Conservation (phyloP, 2,113 vertebrate genomes). For the Rhadina sibilatrix region DNA sequence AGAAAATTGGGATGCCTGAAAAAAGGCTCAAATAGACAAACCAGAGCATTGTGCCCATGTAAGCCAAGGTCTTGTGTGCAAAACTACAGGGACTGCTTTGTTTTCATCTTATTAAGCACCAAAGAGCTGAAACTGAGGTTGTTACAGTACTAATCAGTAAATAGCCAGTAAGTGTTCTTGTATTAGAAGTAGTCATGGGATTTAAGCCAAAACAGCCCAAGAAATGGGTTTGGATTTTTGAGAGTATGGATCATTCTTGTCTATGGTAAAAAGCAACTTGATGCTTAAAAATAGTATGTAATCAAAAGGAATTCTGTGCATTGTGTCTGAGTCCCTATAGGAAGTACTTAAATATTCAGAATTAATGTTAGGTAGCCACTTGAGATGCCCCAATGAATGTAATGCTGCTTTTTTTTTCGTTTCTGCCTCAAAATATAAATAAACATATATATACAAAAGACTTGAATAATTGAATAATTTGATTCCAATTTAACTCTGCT, state of each 20-base stretch:
- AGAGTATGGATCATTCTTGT: background rate
- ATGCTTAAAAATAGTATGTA: background rate
- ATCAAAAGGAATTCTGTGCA: background rate
- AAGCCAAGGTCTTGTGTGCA: background rate
- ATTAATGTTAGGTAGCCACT: background rate
- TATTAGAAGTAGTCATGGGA: background rate
- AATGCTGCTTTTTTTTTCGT: background rate
- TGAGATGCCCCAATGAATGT: background rate
- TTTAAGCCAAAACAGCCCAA: background rate
- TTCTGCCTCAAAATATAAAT: background rate
- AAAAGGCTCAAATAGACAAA: background rate
- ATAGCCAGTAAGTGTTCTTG: background rate
- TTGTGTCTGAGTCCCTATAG: background rate
- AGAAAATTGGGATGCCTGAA: background rate
- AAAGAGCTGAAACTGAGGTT: background rate
- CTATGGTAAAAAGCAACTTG: background rate
- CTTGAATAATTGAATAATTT: background rate
- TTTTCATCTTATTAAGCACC: background rate
- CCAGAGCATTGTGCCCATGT: background rate
- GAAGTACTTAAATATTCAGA: background rate
- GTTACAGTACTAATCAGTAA: background rate
- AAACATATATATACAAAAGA: background rate
- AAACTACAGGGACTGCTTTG: background rate
- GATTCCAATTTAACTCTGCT: background rate
- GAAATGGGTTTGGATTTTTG: background rate